These are phyloP conservation scores for Pissodes strobi DNA, from an alignment of 1,140 invertebrate species.

Conservation along the genomic window DNA sequence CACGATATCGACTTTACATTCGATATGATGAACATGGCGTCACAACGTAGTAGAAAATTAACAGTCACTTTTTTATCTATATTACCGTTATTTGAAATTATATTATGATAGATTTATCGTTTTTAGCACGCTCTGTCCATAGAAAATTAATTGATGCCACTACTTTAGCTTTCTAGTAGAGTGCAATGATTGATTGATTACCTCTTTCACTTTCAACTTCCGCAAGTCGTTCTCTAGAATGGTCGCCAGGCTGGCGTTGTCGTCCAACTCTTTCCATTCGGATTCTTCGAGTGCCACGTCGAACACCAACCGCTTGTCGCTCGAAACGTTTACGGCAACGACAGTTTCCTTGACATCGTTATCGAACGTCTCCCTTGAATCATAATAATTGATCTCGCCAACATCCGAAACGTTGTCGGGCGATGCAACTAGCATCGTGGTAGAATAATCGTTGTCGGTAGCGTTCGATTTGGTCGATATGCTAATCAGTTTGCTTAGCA, in stretches of 20 bases:
- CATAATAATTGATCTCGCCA: slow-evolving; percentile 10
- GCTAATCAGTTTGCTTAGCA: slow-evolving; percentile 4
- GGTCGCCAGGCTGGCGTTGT: not conserved
- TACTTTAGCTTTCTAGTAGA: no score
- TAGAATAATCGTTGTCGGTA: not conserved
- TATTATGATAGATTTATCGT: no score
- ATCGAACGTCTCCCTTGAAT: slow-evolving; percentile 18
- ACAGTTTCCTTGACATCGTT: not conserved
- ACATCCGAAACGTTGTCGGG: no score
- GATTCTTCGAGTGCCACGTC: not conserved
- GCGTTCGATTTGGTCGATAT: not conserved
- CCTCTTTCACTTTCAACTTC: slow-evolving; percentile 22
- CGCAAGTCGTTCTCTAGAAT: not conserved
- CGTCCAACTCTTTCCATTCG: not conserved
- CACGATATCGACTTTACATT: no score
- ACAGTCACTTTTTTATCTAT: no score
- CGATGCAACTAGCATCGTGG: no score
- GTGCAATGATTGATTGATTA: slow-evolving; percentile 1
- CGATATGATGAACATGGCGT: no score
- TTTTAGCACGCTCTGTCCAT: no score
- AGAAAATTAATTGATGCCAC: no score
- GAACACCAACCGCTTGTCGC: not conserved
- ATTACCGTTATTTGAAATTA: no score
- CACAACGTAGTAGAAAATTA: no score
- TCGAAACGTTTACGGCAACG: not conserved